Percentiles rank a stretch among this genome's conserved stretches.
Evolutionary conservation across 2,888 invertebrate species (phyloP).

Genomic region (Cheilosia variabilis): DNA sequence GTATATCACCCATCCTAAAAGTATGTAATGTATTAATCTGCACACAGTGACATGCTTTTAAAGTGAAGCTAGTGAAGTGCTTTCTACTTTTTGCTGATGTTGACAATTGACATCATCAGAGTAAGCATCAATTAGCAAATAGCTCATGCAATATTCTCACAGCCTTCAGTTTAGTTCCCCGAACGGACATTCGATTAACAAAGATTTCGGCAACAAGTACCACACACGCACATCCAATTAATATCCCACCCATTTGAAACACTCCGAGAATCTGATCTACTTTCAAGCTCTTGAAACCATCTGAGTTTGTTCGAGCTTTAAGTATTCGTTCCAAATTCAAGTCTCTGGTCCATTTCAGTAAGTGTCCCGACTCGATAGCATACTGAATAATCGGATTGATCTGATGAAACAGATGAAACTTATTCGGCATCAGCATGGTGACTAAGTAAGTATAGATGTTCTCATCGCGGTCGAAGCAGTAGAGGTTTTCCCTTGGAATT

Average conservation of each 20-base stretch:
- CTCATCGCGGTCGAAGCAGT: conserved; percentile 81
- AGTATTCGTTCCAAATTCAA: conserved; percentile 79
- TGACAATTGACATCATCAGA: too few species aligned
- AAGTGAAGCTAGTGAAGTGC: background rate
- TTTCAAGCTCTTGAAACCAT: conserved; percentile 78
- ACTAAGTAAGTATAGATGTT: conserved; percentile 82
- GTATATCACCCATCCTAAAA: background rate
- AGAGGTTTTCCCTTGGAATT: conserved; percentile 80
- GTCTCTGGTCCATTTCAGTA: conserved; percentile 82
- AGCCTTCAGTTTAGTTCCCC: conserved; percentile 76
- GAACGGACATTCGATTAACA: conserved; percentile 75
- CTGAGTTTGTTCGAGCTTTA: conserved; percentile 54
- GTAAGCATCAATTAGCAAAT: conserved; percentile 50
- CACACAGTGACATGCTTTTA: background rate
- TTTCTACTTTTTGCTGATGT: background rate
- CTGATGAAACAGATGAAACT: conserved; percentile 81
- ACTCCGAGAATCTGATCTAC: conserved; percentile 79
- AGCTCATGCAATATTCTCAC: conserved; percentile 77
- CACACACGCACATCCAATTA: conserved; percentile 73
- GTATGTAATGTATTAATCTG: background rate
- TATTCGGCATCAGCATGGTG: conserved; percentile 81
- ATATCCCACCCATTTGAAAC: conserved; percentile 77
- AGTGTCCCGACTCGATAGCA: conserved; percentile 82
- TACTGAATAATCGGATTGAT: conserved; percentile 81
- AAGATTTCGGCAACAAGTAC: conserved; percentile 77